Percentiles rank a stretch among this genome's conserved stretches.
These are phyloP conservation scores for Piscicola geometra DNA, from an alignment of 2,888 invertebrate genomes.

Conservation along the genomic window DNA sequence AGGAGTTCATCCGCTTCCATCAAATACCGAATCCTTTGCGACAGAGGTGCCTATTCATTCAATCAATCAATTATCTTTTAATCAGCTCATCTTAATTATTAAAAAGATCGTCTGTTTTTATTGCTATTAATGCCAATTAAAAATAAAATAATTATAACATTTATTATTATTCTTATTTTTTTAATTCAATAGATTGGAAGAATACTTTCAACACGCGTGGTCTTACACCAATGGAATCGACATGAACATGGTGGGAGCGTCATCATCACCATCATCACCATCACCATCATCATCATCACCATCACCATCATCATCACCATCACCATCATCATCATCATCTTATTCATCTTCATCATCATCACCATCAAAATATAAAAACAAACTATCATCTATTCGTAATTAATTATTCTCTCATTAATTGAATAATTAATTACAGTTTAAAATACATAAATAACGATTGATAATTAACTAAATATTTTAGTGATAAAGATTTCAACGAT, in stretches of 20 bases:
- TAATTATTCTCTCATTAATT: neutral
- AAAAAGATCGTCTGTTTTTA: too few relatives aligned
- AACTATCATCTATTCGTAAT: too few relatives aligned
- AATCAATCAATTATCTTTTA: constrained; percentile 8
- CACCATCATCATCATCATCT: constrained; percentile 26
- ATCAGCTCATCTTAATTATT: too few relatives aligned
- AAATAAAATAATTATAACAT: too few relatives aligned
- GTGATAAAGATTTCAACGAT: too few relatives aligned
- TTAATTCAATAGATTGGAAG: constrained; percentile 86
- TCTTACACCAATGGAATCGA: constrained; percentile 98
- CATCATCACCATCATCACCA: neutral
- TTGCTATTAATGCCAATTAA: too few relatives aligned
- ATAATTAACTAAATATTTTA: too few relatives aligned
- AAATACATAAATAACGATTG: too few relatives aligned
- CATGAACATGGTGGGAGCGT: constrained; percentile 73
- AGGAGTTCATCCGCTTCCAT: constrained; percentile 96
- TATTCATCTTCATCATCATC: constrained; percentile 28
- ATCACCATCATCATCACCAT: constrained; percentile 25
- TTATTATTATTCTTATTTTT: too few relatives aligned
- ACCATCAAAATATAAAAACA: too few relatives aligned
- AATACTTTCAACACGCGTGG: constrained; percentile 97
- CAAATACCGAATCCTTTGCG: constrained; percentile 97
- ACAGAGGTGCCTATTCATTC: constrained; percentile 61
- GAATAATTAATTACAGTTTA: too few relatives aligned
- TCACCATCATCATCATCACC: constrained; percentile 11